phyloP scores from a whole-genome alignment of 2,888 invertebrate genomes.

The Conchocele bisecta region DNA sequence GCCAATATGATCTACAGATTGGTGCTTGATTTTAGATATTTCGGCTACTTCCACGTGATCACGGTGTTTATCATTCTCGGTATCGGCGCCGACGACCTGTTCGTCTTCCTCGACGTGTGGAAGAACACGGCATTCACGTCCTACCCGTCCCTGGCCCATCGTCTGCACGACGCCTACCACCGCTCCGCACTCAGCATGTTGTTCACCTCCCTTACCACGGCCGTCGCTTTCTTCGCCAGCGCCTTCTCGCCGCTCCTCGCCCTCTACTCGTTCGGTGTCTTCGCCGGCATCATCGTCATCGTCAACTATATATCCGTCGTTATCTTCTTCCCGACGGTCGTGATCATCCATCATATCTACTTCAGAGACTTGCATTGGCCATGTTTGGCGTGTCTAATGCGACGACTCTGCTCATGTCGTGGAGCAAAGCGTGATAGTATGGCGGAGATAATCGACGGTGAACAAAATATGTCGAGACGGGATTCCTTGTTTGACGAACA shows the following conservation, averaged over 20 bases:
- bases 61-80: conserved; percentile 70
- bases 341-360: conserved; percentile 65
- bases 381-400: conserved; percentile 30
- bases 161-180: conserved; percentile 66
- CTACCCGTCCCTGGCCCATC: conserved; percentile 60
- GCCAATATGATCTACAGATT: conserved; percentile 69
- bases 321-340: conserved; percentile 66
- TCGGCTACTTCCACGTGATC: conserved; percentile 71
- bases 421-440: too few species aligned
- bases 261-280: conserved; percentile 74
- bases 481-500: conserved; percentile 44
- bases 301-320: conserved; percentile 74
- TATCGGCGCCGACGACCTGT: conserved; percentile 71
- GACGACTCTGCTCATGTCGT: too few species aligned
- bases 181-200: conserved; percentile 68
- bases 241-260: conserved; percentile 71
- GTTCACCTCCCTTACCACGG: conserved; percentile 71
- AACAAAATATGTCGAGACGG: too few species aligned
- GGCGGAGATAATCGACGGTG: too few species aligned
- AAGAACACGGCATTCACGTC: conserved; percentile 50
- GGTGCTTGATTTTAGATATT: conserved; percentile 64
- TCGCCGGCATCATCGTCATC: conserved; percentile 69
- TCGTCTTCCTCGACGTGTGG: conserved; percentile 74
- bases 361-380: conserved; percentile 58
- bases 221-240: conserved; percentile 69